These are phyloP conservation scores for Chloebia gouldiae DNA, from an alignment of 2,113 vertebrate species.

Conservation along the genomic window DNA sequence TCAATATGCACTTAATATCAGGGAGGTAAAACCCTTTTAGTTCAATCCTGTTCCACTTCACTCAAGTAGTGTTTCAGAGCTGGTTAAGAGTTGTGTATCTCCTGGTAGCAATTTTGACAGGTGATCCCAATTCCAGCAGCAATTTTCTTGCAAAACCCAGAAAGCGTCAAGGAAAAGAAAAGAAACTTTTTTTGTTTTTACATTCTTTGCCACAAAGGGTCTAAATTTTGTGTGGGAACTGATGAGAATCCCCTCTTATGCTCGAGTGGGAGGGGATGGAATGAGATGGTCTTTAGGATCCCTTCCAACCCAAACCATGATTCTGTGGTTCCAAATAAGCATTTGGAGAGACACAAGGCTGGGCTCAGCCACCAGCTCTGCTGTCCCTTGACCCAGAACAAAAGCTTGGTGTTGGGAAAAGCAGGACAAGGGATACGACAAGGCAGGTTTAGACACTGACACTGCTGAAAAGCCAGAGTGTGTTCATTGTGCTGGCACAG, in stretches of 20 bases:
- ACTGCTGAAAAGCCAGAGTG: background rate
- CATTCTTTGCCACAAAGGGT: fast-evolving
- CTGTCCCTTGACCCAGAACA: background rate
- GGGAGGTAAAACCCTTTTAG: constrained; percentile 51
- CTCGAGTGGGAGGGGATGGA: background rate
- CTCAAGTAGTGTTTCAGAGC: constrained; percentile 51
- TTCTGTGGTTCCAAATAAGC: background rate
- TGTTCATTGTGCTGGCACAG: background rate
- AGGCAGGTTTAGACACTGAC: background rate
- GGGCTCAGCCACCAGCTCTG: background rate
- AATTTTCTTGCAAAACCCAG: background rate
- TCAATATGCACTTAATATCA: constrained; percentile 70
- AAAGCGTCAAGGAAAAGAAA: background rate
- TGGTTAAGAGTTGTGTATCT: constrained; percentile 51
- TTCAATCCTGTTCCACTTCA: constrained; percentile 60
- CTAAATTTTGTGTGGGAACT: background rate
- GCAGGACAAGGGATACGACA: fast-evolving
- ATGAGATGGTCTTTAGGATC: background rate
- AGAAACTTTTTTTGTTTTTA: background rate
- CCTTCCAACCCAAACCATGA: background rate
- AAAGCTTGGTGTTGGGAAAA: background rate
- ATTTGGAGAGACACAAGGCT: fast-evolving
- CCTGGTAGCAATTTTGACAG: constrained; percentile 5
- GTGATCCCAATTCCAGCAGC: background rate
- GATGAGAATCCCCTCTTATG: background rate